These are phyloP conservation scores for Hydropotes inermis DNA, from an alignment of 2,113 vertebrate genomes.

Conservation along the genomic window DNA sequence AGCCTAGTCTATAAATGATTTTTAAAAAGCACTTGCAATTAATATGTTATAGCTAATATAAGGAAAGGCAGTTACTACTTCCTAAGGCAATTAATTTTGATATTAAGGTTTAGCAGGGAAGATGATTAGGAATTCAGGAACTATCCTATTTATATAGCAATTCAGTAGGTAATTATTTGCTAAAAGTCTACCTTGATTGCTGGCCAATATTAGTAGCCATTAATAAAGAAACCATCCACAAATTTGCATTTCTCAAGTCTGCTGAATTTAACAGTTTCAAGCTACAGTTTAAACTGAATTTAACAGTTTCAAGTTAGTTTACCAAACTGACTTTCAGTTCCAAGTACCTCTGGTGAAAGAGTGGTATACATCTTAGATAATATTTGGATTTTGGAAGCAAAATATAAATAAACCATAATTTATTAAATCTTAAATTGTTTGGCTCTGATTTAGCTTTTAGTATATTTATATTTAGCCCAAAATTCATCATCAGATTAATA, in stretches of 20 bases:
- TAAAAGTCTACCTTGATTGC: conserved; percentile 4
- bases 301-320: background rate
- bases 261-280: background rate
- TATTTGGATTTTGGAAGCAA: conserved; percentile 32
- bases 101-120: conserved; percentile 22
- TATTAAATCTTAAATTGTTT: background rate
- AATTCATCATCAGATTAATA: background rate
- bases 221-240: background rate
- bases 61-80: conserved; percentile 30
- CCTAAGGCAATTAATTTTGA: conserved; percentile 35
- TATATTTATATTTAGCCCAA: background rate
- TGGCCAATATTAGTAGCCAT: background rate
- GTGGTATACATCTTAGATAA: background rate
- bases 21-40: background rate
- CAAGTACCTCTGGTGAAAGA: background rate
- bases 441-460: background rate
- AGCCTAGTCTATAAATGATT: background rate
- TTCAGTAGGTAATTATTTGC: conserved; percentile 28
- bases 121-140: conserved; percentile 37
- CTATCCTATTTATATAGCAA: conserved; percentile 14
- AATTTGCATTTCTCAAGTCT: background rate
- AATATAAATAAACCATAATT: conserved; percentile 10
- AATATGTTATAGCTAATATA: background rate
- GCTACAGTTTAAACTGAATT: background rate
- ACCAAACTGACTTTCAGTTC: background rate